phyloP scores from a whole-genome alignment of 1,140 invertebrate genomes.

The Tigriopus japonicus region DNA sequence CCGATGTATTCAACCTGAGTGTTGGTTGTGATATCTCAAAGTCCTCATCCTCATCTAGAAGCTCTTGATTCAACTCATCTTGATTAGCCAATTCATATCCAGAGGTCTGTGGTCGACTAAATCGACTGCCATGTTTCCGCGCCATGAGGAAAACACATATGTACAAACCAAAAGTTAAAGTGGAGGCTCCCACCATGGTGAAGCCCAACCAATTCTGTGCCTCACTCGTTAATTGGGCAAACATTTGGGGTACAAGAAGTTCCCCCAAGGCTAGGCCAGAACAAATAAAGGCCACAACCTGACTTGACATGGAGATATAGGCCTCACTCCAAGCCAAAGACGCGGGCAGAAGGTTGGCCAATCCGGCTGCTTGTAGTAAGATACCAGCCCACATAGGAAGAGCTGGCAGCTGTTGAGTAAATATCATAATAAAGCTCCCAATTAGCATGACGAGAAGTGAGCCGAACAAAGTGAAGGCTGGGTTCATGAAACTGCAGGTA shows the following conservation, averaged over 20 bases:
- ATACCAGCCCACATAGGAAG: slow-evolving; percentile 2
- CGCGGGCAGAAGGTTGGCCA: background rate
- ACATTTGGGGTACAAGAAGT: background rate
- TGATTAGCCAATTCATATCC: background rate
- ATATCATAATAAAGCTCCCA: background rate
- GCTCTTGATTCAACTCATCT: background rate
- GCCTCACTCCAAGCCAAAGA: background rate
- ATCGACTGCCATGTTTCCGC: background rate
- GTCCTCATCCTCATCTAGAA: background rate
- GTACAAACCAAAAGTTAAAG: background rate
- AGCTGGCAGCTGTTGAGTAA: slow-evolving; percentile 5
- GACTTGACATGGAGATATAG: background rate
- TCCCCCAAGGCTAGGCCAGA: background rate
- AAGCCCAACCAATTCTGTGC: background rate
- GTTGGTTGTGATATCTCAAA: background rate
- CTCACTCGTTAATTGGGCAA: background rate
- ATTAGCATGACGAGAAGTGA: background rate
- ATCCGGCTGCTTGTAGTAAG: background rate
- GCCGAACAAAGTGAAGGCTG: background rate
- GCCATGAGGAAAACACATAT: background rate
- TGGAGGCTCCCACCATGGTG: background rate
- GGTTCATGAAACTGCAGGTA: background rate
- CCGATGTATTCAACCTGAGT: no score
- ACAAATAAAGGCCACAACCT: background rate
- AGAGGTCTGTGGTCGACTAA: background rate